Conservation (phyloP, 2,797 vertebrate genomes). For the Amniataba percoides region DNA sequence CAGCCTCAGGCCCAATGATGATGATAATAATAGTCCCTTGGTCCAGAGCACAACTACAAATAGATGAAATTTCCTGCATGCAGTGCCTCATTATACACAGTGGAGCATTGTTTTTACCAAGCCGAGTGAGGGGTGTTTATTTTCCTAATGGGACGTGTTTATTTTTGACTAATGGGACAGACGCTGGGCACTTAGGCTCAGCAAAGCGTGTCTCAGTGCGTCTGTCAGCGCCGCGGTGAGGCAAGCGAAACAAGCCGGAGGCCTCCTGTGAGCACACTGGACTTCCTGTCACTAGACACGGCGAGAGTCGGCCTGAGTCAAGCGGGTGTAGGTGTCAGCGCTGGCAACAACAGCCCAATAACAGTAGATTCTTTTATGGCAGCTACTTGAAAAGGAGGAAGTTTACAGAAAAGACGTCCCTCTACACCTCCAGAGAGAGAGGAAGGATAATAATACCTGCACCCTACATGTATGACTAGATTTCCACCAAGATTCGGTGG, state of each 20-base stretch:
- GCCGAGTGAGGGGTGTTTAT: slow-evolving; percentile 67
- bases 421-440: slow-evolving; percentile 7
- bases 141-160: slow-evolving; percentile 77
- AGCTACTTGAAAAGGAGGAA: slow-evolving; percentile 33
- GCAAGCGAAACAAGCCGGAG: slow-evolving; percentile 45
- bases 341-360: slow-evolving; percentile 12
- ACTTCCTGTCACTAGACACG: slow-evolving; percentile 58
- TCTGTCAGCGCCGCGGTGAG: slow-evolving; percentile 68
- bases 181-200: slow-evolving; percentile 59
- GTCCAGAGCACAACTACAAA: slow-evolving; percentile 56
- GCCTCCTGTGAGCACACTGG: slow-evolving; percentile 28
- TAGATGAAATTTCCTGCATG: slow-evolving; percentile 61
- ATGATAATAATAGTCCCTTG: slow-evolving; percentile 22
- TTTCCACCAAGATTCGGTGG: neutral
- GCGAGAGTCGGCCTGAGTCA: slow-evolving; percentile 19
- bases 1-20: slow-evolving; percentile 32
- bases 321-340: slow-evolving; percentile 24
- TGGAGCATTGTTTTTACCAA: slow-evolving; percentile 70
- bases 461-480: neutral
- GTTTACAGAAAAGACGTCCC: slow-evolving; percentile 1
- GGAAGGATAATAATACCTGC: neutral
- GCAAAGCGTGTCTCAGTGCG: slow-evolving; percentile 44
- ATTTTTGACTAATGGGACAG: slow-evolving; percentile 77
- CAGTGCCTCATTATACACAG: slow-evolving; percentile 53
- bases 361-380: slow-evolving; percentile 30